phyloP scores from a whole-genome alignment of 2,888 invertebrate species.

The Falcaria lacertinaria region DNA sequence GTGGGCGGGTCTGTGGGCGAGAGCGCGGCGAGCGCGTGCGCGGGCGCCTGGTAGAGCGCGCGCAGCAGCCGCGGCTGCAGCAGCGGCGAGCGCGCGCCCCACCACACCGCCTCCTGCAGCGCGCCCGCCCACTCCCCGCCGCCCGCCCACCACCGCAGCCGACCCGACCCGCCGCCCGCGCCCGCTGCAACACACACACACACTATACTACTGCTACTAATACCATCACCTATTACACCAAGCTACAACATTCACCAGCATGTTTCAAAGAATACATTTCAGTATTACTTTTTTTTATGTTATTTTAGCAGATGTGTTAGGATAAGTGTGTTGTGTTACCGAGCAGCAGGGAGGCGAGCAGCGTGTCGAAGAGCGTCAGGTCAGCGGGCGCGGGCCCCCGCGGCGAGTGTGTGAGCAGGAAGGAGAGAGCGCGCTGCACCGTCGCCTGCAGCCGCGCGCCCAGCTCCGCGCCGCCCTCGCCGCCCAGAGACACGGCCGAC shows the following conservation, averaged over 20 bases:
- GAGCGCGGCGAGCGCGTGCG: constrained; percentile 43
- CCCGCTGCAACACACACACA: too few species aligned
- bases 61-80: constrained; percentile 55
- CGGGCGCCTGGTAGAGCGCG: constrained; percentile 55
- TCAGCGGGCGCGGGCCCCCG: constrained; percentile 45
- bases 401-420: constrained; percentile 48
- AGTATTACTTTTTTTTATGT: too few species aligned
- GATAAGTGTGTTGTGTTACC: constrained; percentile 38
- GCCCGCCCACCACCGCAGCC: constrained; percentile 30
- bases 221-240: too few species aligned
- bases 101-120: constrained; percentile 61
- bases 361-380: constrained; percentile 60
- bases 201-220: too few species aligned
- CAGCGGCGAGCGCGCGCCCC: constrained; percentile 47
- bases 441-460: constrained; percentile 74
- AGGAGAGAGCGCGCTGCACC: constrained; percentile 71
- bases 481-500: constrained; percentile 47
- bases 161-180: constrained; percentile 24
- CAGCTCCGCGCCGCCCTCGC: constrained; percentile 54
- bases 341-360: constrained; percentile 72
- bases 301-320: constrained; percentile 49
- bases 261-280: too few species aligned
- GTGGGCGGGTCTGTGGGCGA: constrained; percentile 48
- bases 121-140: constrained; percentile 46
- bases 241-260: too few species aligned